Conservation (phyloP, 64 coral and sea anemone species). For the Montipora cactus region DNA sequence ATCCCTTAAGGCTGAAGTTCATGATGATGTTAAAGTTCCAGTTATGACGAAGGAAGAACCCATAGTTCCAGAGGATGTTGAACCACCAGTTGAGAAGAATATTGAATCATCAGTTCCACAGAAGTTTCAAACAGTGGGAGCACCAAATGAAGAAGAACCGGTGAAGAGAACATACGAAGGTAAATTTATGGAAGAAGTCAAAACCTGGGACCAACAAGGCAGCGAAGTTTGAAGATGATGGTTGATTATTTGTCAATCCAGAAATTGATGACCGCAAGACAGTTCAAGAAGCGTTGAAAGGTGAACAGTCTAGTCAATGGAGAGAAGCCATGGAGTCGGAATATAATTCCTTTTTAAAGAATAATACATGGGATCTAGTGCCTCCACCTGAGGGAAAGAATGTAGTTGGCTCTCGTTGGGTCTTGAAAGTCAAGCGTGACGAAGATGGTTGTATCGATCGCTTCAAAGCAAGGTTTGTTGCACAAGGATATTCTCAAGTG, state of each 20-base stretch:
- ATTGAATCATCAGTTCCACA: not conserved
- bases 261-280: constrained; percentile 60
- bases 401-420: constrained; percentile 52
- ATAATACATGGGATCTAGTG: constrained; percentile 64
- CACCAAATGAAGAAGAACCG: constrained; percentile 44
- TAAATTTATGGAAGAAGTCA: constrained; percentile 72
- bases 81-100: not conserved
- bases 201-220: constrained; percentile 55
- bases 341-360: constrained; percentile 35
- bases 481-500: constrained; percentile 72
- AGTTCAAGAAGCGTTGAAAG: constrained; percentile 50
- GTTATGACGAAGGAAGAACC: constrained; percentile 24
- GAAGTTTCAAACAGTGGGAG: constrained; percentile 58
- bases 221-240: constrained; percentile 22
- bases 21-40: no score
- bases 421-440: constrained; percentile 54
- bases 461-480: constrained; percentile 24
- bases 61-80: not conserved
- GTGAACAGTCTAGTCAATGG: constrained; percentile 36
- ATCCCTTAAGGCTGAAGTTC: no score
- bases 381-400: constrained; percentile 55
- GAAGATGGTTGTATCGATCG: constrained; percentile 50
- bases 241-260: constrained; percentile 35
- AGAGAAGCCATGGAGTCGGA: constrained; percentile 46
- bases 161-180: constrained; percentile 68